Conservation (phyloP, 2,113 vertebrate genomes). For the Melanerpes aurifrons region DNA sequence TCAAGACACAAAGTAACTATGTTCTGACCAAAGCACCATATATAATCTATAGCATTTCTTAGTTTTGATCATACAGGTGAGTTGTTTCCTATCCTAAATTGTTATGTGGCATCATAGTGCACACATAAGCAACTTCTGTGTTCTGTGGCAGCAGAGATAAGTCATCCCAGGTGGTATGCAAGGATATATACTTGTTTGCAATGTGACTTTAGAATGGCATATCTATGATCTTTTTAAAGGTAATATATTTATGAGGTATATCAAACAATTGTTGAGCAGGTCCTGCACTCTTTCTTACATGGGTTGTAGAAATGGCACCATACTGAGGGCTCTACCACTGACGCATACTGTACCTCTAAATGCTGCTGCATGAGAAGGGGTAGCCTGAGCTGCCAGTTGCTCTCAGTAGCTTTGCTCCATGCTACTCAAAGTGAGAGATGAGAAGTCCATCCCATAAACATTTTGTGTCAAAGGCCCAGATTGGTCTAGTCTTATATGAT, state of each 20-base stretch:
- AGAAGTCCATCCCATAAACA: background rate
- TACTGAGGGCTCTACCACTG: background rate
- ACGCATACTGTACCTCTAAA: background rate
- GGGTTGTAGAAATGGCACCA: background rate
- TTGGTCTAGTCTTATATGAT: background rate
- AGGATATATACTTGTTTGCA: conserved; percentile 6
- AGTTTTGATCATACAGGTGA: accelerated
- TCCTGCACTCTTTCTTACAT: background rate
- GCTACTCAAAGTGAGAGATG: background rate
- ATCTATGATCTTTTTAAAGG: background rate
- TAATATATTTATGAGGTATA: background rate
- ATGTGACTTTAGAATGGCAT: background rate
- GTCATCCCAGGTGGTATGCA: background rate
- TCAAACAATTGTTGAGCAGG: background rate
- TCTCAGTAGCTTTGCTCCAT: background rate
- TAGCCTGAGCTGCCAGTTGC: background rate
- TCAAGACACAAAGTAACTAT: background rate
- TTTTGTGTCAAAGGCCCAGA: background rate
- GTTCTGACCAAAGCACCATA: background rate
- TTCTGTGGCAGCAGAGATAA: background rate
- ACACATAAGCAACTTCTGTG: background rate
- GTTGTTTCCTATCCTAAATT: background rate
- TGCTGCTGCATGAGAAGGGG: background rate
- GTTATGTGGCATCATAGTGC: background rate
- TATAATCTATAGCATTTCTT: background rate